A percentile compares a stretch with the other conserved stretches of the same genome.
Evolutionary conservation across 2,797 vertebrate genomes (phyloP).

Genomic region (Macroramphosus scolopax): DNA sequence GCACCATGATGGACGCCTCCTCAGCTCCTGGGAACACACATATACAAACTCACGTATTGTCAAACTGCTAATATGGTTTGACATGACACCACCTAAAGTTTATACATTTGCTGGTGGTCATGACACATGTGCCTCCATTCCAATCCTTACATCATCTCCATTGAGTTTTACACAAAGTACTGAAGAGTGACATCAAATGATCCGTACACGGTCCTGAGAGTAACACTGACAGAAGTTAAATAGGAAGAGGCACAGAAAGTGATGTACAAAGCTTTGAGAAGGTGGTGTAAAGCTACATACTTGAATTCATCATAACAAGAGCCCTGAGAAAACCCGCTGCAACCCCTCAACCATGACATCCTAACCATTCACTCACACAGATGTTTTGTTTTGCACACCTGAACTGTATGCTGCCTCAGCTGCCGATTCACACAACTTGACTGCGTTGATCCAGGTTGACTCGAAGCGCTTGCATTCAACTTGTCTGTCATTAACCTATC

Average conservation of each 20-base stretch:
- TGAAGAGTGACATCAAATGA: constrained; percentile 41
- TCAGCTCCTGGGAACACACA: constrained; percentile 83
- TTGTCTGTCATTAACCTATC: constrained; percentile 82
- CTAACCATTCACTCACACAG: not conserved
- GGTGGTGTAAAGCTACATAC: constrained; percentile 24
- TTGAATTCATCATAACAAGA: constrained; percentile 7
- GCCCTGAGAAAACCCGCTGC: constrained; percentile 20
- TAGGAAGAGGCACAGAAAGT: constrained; percentile 12
- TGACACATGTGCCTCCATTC: constrained; percentile 19
- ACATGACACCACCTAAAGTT: constrained; percentile 11
- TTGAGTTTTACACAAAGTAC: constrained; percentile 40
- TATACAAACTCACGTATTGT: constrained; percentile 5
- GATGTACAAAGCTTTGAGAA: constrained; percentile 12
- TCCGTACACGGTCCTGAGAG: constrained; percentile 23
- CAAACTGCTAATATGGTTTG: constrained; percentile 28
- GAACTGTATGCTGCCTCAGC: constrained; percentile 88
- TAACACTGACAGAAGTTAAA: constrained; percentile 41
- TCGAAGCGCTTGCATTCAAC: constrained; percentile 85
- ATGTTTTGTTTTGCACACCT: constrained; percentile 74
- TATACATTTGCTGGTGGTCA: constrained; percentile 23
- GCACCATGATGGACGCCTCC: constrained; percentile 80
- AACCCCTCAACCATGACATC: constrained; percentile 12
- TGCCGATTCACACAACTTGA: constrained; percentile 88
- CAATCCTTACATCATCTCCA: constrained; percentile 40
- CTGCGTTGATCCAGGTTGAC: constrained; percentile 84